These are phyloP conservation scores for Andrena flavipes DNA, from an alignment of 2,888 invertebrate genomes.

Conservation along the genomic window DNA sequence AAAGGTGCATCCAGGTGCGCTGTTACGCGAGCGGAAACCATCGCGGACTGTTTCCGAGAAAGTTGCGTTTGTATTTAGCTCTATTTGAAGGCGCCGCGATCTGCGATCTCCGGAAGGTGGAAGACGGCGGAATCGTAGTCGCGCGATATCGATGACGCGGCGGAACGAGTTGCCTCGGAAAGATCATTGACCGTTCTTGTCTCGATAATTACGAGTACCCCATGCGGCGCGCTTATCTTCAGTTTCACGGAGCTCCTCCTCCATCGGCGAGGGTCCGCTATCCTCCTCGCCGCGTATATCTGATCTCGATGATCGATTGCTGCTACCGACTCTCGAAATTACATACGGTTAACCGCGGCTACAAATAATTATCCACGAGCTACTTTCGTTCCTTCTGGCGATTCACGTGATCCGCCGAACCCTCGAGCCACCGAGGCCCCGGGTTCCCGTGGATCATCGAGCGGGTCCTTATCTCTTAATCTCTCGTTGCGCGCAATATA, in stretches of 20 bases:
- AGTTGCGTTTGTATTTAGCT: neutral
- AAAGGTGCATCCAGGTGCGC: too few relatives aligned
- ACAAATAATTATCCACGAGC: slow-evolving; percentile 71
- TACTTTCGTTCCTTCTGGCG: slow-evolving; percentile 68
- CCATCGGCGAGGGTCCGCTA: slow-evolving; percentile 41
- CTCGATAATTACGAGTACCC: slow-evolving; percentile 79
- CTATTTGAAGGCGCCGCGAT: neutral
- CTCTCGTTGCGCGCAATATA: slow-evolving; percentile 52
- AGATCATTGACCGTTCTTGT: slow-evolving; percentile 76
- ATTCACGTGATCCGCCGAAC: slow-evolving; percentile 55
- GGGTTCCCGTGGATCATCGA: slow-evolving; percentile 10
- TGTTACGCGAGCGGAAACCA: too few relatives aligned
- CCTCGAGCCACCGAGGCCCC: neutral
- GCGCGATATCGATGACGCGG: slow-evolving; percentile 67
- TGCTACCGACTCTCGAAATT: slow-evolving; percentile 77
- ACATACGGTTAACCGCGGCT: slow-evolving; percentile 73
- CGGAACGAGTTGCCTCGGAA: slow-evolving; percentile 57
- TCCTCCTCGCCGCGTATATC: slow-evolving; percentile 61
- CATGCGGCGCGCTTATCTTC: slow-evolving; percentile 77
- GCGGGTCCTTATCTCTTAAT: slow-evolving; percentile 61
- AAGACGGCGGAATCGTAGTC: slow-evolving; percentile 25
- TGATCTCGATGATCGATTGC: slow-evolving; percentile 77
- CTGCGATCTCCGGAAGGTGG: neutral
- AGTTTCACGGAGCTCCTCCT: slow-evolving; percentile 67
- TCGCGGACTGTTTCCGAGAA: slow-evolving; percentile 25